Percentiles rank a stretch among this genome's conserved stretches.
Conservation (phyloP, 2,888 invertebrate genomes). For the Lycophotia porphyrea region DNA sequence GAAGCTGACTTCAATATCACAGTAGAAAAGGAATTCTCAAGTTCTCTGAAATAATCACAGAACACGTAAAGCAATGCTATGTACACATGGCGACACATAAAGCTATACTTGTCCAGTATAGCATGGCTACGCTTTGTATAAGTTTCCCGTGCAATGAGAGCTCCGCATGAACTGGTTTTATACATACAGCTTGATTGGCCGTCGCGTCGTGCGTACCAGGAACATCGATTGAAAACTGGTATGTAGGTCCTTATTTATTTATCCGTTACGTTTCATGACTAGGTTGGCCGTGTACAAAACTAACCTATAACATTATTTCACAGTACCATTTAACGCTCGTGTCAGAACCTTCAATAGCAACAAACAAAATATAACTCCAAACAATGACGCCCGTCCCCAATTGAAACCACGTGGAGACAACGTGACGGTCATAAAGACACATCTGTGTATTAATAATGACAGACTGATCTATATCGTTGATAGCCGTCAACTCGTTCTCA, state of each 20-base stretch:
- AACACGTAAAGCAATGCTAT: neutral
- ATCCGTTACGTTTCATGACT: slow-evolving; percentile 1
- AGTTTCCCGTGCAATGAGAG: too few relatives aligned
- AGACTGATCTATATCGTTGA: slow-evolving; percentile 17
- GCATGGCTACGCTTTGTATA: too few relatives aligned
- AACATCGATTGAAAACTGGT: slow-evolving; percentile 17
- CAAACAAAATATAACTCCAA: slow-evolving; percentile 9
- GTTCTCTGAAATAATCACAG: neutral
- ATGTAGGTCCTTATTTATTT: slow-evolving; percentile 17
- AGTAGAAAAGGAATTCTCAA: slow-evolving; percentile 6
- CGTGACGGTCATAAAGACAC: slow-evolving; percentile 47
- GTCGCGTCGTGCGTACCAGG: neutral
- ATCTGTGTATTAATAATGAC: slow-evolving; percentile 52
- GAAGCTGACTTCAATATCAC: slow-evolving; percentile 6
- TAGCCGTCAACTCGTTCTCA: slow-evolving; percentile 18
- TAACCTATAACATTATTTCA: neutral
- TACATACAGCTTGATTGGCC: too few relatives aligned
- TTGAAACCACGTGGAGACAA: slow-evolving; percentile 51
- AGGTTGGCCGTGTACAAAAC: neutral
- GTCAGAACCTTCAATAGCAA: slow-evolving; percentile 15
- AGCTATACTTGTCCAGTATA: too few relatives aligned
- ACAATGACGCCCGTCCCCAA: slow-evolving; percentile 43
- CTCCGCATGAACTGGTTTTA: too few relatives aligned
- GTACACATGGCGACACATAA: too few relatives aligned
- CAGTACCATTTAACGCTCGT: neutral